phyloP scores from a whole-genome alignment of 2,113 vertebrate species.

The Tachysurus vachellii region DNA sequence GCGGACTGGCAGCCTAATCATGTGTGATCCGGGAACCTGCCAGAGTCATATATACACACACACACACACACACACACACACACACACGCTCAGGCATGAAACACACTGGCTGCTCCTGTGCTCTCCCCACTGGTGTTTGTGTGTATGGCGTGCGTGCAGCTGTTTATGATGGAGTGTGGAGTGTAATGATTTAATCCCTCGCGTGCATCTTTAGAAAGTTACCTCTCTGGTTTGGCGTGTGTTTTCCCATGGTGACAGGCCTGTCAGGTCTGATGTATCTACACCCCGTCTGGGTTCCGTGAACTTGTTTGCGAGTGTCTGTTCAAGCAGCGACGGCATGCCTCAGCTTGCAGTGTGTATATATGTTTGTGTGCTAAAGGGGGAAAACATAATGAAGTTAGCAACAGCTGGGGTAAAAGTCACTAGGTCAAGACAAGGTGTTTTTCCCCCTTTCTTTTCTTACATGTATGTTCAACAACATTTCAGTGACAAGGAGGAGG shows the following conservation, averaged over 20 bases:
- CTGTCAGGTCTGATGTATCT: slow-evolving; percentile 41
- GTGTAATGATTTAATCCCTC: slow-evolving; percentile 48
- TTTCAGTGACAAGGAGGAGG: neutral
- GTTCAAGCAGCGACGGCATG: slow-evolving; percentile 53
- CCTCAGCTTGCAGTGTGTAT: slow-evolving; percentile 32
- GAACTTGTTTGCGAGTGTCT: slow-evolving; percentile 59
- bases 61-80: neutral
- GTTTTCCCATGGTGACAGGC: slow-evolving; percentile 30
- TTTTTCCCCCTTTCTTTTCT: slow-evolving; percentile 52
- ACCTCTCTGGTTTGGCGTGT: slow-evolving; percentile 44
- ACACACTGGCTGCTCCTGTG: neutral
- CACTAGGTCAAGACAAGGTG: slow-evolving; percentile 23
- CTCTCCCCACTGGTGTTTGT: neutral
- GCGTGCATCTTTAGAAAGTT: slow-evolving; percentile 30
- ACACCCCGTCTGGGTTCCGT: slow-evolving; percentile 53
- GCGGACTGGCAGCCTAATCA: neutral
- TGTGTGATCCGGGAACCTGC: neutral
- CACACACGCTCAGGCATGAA: neutral
- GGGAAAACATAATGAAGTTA: slow-evolving; percentile 41
- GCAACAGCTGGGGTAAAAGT: slow-evolving; percentile 38
- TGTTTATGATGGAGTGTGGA: slow-evolving; percentile 28
- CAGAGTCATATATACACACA: neutral
- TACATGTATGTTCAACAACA: neutral
- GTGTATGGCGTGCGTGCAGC: slow-evolving; percentile 13
- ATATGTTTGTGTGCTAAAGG: slow-evolving; percentile 28